Evolutionary conservation across 2,888 invertebrate genomes (phyloP), one percentile per base, ranked within the genome.

Genomic region (Nemurella pictetii): DNA sequence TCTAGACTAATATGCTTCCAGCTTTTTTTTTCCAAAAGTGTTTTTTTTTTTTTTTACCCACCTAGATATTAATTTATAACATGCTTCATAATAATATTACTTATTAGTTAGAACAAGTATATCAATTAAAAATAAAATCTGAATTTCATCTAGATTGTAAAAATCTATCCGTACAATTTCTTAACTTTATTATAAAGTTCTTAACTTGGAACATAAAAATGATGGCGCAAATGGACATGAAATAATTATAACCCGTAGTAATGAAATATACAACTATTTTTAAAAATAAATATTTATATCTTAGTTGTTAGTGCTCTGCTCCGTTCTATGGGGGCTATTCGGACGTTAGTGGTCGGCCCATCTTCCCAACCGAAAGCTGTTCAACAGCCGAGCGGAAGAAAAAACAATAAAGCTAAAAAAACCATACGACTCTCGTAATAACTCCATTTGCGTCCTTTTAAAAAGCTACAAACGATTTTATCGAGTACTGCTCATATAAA

Each of bases 51-150:
- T 15, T 55, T 55, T 55, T 55, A 55, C 55, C 55, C 55, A 55
- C 55, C 55, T 55, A 55, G 9, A 55, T 55, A 55, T 55, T 55
- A 75, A 75, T 75, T 75, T 27, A 82, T 82, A 82, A 55, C 29
- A 36, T 36, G 83, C 75, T 26, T 55, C 55, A 55, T 55, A 55
- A 55, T 55, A 55, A 20, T 7, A 7, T 55, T 55, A 55, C 9
- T 55, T 55, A 55, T 55, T 55, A 55, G 55, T 55, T 20, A 55
- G 55, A 55, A 55, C 55, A 55, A 55, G 9, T 55, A 55, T 55
- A 55, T 55, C 55, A 20, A 55, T 55, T 55, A 55, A 55, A 55
- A 55, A 55, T 55, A 55, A 55, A 55, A 55, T 55, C 55, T 55
- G 15, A 55, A 55, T 55, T 55, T 55, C 9, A 55, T 20, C 55